phyloP scores from a whole-genome alignment of 2,113 vertebrate species.

The Percopsis transmontana region DNA sequence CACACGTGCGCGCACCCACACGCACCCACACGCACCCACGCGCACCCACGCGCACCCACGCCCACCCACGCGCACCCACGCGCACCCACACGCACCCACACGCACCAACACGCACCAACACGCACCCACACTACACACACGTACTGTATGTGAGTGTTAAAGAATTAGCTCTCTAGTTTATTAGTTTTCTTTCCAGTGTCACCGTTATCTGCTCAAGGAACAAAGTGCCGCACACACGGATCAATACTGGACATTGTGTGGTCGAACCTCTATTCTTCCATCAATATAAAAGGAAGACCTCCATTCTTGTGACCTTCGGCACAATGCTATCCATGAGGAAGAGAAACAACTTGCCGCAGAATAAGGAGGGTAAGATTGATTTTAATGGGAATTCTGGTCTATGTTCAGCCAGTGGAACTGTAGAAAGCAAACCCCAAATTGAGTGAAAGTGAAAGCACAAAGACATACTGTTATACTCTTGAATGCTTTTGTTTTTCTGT shows the following conservation, averaged over 20 bases:
- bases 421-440: too few relatives aligned
- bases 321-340: constrained; percentile 25
- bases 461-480: too few relatives aligned
- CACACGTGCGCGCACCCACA: not conserved
- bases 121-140: not conserved
- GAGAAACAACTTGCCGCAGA: constrained; percentile 51
- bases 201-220: constrained; percentile 32
- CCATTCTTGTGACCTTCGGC: constrained; percentile 51
- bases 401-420: too few relatives aligned
- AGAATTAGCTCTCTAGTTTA: too few relatives aligned
- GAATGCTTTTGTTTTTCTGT: too few relatives aligned
- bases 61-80: not conserved
- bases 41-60: not conserved
- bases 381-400: too few relatives aligned
- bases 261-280: constrained; percentile 38
- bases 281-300: constrained; percentile 26
- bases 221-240: constrained; percentile 23
- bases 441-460: too few relatives aligned
- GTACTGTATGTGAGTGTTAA: too few relatives aligned
- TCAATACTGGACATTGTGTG: constrained; percentile 52
- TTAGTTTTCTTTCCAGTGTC: constrained; percentile 4
- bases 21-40: not conserved
- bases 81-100: too few relatives aligned
- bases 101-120: not conserved
- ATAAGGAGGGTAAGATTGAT: constrained; percentile 34